phyloP scores from a whole-genome alignment of 2,888 invertebrate genomes.

The Holacanthella duospinosa region DNA sequence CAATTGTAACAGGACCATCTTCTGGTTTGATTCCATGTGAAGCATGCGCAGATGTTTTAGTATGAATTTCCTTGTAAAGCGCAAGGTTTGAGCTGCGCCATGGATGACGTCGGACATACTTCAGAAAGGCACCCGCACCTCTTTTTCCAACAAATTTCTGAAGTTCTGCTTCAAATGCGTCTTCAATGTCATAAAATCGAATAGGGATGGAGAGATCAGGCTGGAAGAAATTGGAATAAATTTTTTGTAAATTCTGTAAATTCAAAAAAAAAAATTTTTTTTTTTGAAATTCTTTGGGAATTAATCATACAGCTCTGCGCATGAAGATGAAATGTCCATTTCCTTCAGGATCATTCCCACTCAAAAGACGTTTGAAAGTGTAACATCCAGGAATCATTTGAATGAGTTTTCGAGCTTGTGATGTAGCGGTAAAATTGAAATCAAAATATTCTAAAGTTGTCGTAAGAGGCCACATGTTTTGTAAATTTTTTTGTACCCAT shows the following conservation, averaged over 20 bases:
- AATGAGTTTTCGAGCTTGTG: conserved; percentile 22
- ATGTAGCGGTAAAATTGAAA: conserved; percentile 7
- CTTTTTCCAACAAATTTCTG: conserved; percentile 13
- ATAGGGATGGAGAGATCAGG: not conserved
- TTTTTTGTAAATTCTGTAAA: too few relatives aligned
- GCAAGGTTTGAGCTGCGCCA: conserved; percentile 18
- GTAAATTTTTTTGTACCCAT: not conserved
- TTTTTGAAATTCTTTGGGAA: too few relatives aligned
- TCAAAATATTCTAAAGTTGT: conserved; percentile 2
- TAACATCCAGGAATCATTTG: conserved; percentile 23
- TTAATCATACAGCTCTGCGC: conserved; percentile 14
- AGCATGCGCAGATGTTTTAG: not conserved
- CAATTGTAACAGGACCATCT: not conserved
- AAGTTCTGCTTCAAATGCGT: conserved; percentile 19
- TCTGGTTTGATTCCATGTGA: not conserved
- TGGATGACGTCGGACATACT: conserved; percentile 21
- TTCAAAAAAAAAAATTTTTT: too few relatives aligned
- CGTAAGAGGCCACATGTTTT: not conserved
- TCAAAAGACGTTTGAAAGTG: conserved; percentile 19
- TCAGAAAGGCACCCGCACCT: conserved; percentile 18
- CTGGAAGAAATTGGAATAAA: not conserved
- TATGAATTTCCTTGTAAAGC: not conserved
- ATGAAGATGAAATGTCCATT: conserved; percentile 30
- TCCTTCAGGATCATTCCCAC: conserved; percentile 14
- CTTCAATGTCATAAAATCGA: conserved; percentile 4